Evolutionary conservation across 2,113 vertebrate species (phyloP).

Genomic region (Mormyrus iriodes): DNA sequence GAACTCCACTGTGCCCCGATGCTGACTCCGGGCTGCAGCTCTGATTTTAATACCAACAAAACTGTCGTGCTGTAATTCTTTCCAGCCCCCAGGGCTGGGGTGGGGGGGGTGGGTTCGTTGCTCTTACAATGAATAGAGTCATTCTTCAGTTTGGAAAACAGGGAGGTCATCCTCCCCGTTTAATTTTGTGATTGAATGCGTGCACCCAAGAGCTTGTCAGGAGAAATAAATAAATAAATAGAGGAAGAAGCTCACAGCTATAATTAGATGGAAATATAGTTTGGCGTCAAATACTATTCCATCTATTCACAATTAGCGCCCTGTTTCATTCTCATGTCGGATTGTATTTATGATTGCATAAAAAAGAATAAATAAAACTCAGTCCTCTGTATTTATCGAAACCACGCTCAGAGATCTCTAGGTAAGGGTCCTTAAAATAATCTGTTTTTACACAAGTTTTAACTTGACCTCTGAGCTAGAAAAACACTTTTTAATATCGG

Average conservation of each 20-base stretch:
- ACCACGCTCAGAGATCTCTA: not conserved
- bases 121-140: conserved; percentile 44
- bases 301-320: conserved; percentile 3
- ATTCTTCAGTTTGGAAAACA: conserved; percentile 39
- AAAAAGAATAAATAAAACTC: not conserved
- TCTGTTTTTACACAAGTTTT: not conserved
- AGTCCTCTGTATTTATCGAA: not conserved
- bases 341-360: not conserved
- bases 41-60: conserved; percentile 53
- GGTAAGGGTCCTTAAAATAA: not conserved
- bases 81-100: conserved; percentile 41
- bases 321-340: not conserved
- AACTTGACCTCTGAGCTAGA: not conserved
- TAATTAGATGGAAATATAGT: conserved; percentile 16
- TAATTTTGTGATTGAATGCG: conserved; percentile 24
- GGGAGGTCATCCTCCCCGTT: conserved; percentile 19
- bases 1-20: conserved; percentile 37
- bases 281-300: not conserved
- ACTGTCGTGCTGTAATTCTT: conserved; percentile 49
- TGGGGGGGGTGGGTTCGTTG: conserved; percentile 34
- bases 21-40: conserved; percentile 36
- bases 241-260: not conserved
- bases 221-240: conserved; percentile 17
- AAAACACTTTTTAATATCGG: not conserved
- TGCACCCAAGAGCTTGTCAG: not conserved